Percentiles rank a stretch among this genome's conserved stretches.
These are phyloP conservation scores for Carlito syrichta DNA, from an alignment of 2,113 vertebrate species.

Conservation along the genomic window DNA sequence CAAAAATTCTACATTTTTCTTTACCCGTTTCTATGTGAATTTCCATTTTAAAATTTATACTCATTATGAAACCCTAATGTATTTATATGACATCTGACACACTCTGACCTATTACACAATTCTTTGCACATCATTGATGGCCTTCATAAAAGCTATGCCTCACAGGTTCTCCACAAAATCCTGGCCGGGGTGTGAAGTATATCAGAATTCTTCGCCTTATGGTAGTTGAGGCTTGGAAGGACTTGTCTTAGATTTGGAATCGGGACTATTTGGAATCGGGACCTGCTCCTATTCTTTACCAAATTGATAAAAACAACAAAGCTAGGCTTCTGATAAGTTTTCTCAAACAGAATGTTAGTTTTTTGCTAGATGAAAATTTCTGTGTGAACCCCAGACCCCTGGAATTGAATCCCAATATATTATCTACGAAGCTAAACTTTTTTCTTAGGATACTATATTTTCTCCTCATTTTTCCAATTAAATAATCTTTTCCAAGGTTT, in stretches of 20 bases:
- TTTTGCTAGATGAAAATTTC: background rate
- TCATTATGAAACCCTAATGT: background rate
- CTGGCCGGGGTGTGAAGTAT: background rate
- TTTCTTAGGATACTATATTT: background rate
- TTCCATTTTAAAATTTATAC: background rate
- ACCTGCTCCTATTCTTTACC: background rate
- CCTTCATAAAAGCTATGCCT: background rate
- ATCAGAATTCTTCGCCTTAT: background rate
- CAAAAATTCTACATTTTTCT: background rate
- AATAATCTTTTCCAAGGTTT: background rate
- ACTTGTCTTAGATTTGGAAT: background rate
- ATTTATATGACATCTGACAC: background rate
- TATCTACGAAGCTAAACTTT: background rate
- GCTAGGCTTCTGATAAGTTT: background rate
- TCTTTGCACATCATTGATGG: background rate
- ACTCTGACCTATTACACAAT: background rate
- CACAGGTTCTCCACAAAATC: background rate
- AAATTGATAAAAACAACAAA: background rate
- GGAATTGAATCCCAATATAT: background rate
- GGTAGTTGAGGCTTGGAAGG: accelerated
- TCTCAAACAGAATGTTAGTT: background rate
- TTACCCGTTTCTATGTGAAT: background rate
- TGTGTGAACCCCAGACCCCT: background rate
- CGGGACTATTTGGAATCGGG: too few relatives aligned
- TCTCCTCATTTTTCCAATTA: background rate